A percentile compares a stretch with the other conserved stretches of the same genome.
Conservation (phyloP, 2,888 invertebrate species). For the Orthosia gothica region DNA sequence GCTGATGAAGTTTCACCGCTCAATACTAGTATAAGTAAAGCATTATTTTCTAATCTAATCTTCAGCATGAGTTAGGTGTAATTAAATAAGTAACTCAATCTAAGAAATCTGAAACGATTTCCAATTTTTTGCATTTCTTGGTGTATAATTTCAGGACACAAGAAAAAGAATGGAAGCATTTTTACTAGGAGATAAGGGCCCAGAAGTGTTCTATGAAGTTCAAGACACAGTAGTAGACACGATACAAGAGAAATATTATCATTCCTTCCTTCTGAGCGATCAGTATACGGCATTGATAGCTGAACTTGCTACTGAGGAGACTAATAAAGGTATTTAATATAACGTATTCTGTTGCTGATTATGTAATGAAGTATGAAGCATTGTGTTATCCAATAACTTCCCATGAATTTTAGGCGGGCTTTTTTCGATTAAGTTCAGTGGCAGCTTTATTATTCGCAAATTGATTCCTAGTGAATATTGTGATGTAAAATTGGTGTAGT, state of each 20-base stretch:
- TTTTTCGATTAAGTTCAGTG: no score
- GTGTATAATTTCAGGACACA: slow-evolving; percentile 88
- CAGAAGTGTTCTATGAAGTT: slow-evolving; percentile 97
- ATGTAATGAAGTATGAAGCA: no score
- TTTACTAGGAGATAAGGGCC: slow-evolving; percentile 96
- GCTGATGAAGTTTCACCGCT: no score
- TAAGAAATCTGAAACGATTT: neutral
- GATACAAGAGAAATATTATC: slow-evolving; percentile 97
- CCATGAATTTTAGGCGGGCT: no score
- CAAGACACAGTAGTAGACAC: slow-evolving; percentile 95
- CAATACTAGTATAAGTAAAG: neutral
- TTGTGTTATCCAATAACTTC: no score
- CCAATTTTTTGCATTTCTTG: neutral
- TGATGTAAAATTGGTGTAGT: no score
- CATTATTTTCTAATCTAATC: neutral
- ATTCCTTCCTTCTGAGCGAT: slow-evolving; percentile 96
- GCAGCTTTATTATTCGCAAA: no score
- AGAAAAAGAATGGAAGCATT: slow-evolving; percentile 97
- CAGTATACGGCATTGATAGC: slow-evolving; percentile 95
- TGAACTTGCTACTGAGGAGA: slow-evolving; percentile 93
- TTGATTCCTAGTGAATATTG: no score
- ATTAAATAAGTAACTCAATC: neutral
- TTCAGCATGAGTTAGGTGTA: neutral
- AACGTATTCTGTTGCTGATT: no score
- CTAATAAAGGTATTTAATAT: slow-evolving; percentile 79